These are phyloP conservation scores for Tipula confusa DNA, from an alignment of 2,888 invertebrate species.

Conservation along the genomic window DNA sequence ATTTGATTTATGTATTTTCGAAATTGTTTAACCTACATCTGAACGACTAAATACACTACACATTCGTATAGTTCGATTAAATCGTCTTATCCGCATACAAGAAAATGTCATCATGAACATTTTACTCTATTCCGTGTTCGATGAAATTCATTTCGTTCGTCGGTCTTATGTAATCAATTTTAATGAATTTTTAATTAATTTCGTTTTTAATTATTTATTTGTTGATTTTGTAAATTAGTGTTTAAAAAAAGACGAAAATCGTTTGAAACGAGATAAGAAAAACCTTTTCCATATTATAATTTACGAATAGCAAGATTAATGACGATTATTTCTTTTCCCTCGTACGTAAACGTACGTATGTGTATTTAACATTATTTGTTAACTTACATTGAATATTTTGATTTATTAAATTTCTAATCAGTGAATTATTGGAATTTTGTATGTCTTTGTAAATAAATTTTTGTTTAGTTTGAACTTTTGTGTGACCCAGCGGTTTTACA, in stretches of 20 bases:
- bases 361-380: not conserved
- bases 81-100: not conserved
- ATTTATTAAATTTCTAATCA: not conserved
- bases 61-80: not conserved
- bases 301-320: conserved; percentile 12
- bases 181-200: not conserved
- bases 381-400: not conserved
- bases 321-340: not conserved
- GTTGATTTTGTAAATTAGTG: not conserved
- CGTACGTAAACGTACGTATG: not conserved
- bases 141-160: not conserved
- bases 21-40: not conserved
- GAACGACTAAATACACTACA: not conserved
- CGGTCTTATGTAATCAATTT: not conserved
- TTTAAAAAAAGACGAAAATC: not conserved
- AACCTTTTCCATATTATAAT: not conserved
- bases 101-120: not conserved
- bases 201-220: not conserved
- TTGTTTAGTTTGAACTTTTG: not conserved
- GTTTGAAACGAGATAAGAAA: not conserved
- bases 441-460: not conserved
- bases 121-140: not conserved
- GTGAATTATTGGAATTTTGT: conserved; percentile 1
- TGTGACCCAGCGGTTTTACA: not conserved
- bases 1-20: not conserved